Base-by-base conservation (phyloP, 1,140 invertebrate genomes). In the Drosophila albomicans region DNA sequence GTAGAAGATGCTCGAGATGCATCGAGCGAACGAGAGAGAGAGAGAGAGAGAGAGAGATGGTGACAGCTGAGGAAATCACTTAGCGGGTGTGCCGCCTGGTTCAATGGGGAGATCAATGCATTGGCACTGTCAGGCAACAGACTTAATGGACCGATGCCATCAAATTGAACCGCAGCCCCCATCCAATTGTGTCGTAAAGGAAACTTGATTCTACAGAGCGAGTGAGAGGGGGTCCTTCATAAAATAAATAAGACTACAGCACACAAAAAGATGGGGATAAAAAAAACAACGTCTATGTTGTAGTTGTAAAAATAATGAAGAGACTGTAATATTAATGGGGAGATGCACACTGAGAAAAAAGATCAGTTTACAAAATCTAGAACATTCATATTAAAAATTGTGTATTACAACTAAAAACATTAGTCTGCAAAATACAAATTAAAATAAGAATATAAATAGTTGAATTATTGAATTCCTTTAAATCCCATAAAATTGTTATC, bases 221-320 rank as follows among this genome's bases (percentile, higher is more conserved):
- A 32, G 11, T 5, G 10, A 30, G 2, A 57, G 54, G 11, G 45
- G 30, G 49, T 70, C 38, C 67, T 54, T 52, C 68, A 71, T 71
- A 56, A 64, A 64, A 52, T n/a, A 56, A 64, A 38, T 6, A 45
- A n/a, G 7, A 20, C 11, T 13, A 48, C 30, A 52, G 25, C 7
- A 54, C 32, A 2, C 30, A 45, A 48, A 3, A 51, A 56, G 62
- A 52, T 45, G 25, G 32, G 20, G 20, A 25, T 25, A 25, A 4
- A 66, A 56, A 75, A 70, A 68, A 16, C 3, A 8, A 8, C 10
- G 5, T 8, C 48, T 3, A 49, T 43, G 54, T 38, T 72, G 46
- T 54, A 62, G 75, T 72, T 86, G 67, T 75, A 74, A 79, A 79
- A 82, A 75, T 69, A 79, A 66, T 62, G 57, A 59, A 63, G 56